A percentile compares a stretch with the other conserved stretches of the same genome.
Conservation (phyloP, 2,113 vertebrate species). For the Datnioides undecimradiatus region DNA sequence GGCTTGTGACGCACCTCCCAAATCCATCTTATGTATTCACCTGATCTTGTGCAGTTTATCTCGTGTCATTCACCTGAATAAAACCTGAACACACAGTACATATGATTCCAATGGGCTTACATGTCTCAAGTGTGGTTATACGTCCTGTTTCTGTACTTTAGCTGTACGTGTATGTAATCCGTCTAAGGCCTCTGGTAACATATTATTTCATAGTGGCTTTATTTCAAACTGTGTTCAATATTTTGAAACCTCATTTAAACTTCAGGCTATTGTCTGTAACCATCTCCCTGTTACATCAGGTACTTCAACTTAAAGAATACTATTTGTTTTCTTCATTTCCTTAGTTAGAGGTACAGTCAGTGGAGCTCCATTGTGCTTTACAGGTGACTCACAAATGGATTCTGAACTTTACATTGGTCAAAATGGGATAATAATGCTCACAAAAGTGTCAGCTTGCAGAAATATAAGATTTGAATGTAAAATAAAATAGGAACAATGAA, state of each 20-base stretch:
- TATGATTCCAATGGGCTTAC: constrained; percentile 12
- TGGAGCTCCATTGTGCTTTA: neutral
- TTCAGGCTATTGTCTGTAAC: neutral
- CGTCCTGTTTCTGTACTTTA: neutral
- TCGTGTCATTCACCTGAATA: constrained; percentile 21
- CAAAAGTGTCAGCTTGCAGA: neutral
- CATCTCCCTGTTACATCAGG: constrained; percentile 3
- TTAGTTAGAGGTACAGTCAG: neutral
- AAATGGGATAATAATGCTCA: neutral
- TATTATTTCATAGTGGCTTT: constrained; percentile 1
- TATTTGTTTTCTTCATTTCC: neutral
- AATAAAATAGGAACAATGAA: neutral
- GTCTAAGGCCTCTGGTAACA: neutral
- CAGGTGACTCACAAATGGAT: neutral
- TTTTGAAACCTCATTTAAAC: constrained; percentile 5
- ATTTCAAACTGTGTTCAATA: neutral
- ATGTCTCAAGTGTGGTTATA: constrained; percentile 12
- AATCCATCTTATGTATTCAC: neutral
- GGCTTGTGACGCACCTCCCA: constrained; percentile 39
- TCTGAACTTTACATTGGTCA: neutral
- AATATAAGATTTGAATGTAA: too few species aligned
- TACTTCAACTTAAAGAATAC: neutral
- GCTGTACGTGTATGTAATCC: neutral
- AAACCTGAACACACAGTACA: neutral
- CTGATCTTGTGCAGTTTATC: neutral